phyloP scores from a whole-genome alignment of 1,140 invertebrate genomes.

The Cyclina sinensis region DNA sequence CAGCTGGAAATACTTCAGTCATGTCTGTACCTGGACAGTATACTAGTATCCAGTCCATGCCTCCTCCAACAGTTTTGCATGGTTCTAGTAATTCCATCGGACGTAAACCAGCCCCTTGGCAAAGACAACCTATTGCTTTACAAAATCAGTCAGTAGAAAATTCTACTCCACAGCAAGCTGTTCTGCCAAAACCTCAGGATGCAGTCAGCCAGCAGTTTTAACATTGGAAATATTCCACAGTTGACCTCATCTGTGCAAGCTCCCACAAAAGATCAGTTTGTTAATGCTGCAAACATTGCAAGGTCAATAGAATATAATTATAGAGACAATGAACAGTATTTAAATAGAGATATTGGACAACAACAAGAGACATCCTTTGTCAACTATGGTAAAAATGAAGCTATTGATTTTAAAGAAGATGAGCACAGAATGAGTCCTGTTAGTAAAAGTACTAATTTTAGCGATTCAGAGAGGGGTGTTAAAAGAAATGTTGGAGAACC shows the following conservation, averaged over 20 bases:
- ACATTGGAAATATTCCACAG: background rate
- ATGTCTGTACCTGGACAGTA: background rate
- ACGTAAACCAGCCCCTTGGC: background rate
- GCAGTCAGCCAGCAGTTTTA: background rate
- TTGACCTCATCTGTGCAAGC: background rate
- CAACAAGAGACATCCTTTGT: background rate
- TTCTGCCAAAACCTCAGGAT: background rate
- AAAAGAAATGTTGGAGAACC: slow-evolving; percentile 9
- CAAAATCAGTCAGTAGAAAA: background rate
- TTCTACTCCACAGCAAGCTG: background rate
- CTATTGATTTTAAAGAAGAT: background rate
- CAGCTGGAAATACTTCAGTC: background rate
- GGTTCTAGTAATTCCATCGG: background rate
- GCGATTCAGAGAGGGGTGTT: background rate
- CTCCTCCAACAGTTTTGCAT: background rate
- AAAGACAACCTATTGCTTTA: background rate
- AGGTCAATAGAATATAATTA: background rate
- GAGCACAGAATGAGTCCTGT: background rate
- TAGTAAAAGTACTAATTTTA: background rate
- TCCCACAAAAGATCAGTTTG: background rate
- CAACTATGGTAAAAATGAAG: background rate
- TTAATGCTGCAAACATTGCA: background rate
- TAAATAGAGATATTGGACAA: background rate
- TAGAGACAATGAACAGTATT: background rate
- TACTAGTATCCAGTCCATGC: background rate